Base-by-base conservation (phyloP, 2,888 invertebrate genomes). In the Oithona nana region DNA sequence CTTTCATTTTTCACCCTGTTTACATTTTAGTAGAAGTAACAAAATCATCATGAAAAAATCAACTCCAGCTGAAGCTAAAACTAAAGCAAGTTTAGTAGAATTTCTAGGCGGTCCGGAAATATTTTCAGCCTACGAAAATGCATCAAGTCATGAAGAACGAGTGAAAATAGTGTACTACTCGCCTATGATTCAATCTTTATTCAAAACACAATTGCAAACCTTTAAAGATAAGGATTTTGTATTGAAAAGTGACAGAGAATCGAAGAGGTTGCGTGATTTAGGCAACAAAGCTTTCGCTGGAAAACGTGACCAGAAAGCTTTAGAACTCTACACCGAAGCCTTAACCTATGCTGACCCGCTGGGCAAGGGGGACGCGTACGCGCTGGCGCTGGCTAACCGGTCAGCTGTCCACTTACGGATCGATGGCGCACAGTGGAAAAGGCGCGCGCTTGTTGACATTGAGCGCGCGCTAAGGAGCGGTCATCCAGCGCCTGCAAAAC, bases 271-370 rank as follows among this genome's bases (percentile, higher is more conserved):
- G 39, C 59, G 59, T 1, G 59, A 59, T 16, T 29, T 59, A 22
- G 59, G 59, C 48, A 59, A 59, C 49, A 26, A 48, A 50, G 59
- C 59, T 16, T 59, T 48, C 28, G 50, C 49, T 26, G 20, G 16
- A 1, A 22, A 24, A 16, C 49, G 28, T 20, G 59, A 59, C 49
- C 26, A 22, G n/a, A 59, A 59, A 28, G 59, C 59, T 20, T 50
- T 59, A n/a, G 50, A 50, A 50, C 28, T 59, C 16, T 59, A 59
- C 28, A 26, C n/a, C 3, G 54, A 54, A 26, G 54, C 54, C 54
- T 24, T 54, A 26, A 26, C 54, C 26, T 26, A 54, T 26, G 54
- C 54, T 20, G 39, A 39, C 39, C 54, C 54, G 54, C 22, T n/a
- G 50, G 13, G 24, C 26, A 26, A 26, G 6, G 54, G 54, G 3